phyloP scores from a whole-genome alignment of 2,113 vertebrate genomes.

The Vombatus ursinus region DNA sequence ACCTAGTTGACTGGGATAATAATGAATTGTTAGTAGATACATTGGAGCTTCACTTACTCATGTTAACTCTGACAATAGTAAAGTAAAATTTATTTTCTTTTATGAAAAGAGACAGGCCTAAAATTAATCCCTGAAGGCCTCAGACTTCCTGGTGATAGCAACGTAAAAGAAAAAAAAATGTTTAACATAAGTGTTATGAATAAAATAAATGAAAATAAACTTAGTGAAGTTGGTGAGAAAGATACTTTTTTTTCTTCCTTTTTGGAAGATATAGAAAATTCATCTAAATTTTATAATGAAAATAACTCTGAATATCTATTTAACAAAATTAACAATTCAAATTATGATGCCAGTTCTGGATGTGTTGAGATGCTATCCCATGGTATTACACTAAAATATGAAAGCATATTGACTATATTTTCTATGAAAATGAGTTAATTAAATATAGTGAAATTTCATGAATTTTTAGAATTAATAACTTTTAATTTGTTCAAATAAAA shows the following conservation, averaged over 20 bases:
- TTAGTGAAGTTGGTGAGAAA: conserved; percentile 59
- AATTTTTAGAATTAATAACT: background rate
- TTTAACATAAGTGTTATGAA: conserved; percentile 72
- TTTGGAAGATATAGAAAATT: background rate
- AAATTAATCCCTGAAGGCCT: conserved; percentile 77
- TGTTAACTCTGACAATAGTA: conserved; percentile 69
- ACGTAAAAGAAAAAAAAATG: conserved; percentile 59
- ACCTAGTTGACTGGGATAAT: conserved; percentile 79
- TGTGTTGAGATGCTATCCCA: conserved; percentile 44
- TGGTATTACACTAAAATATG: background rate
- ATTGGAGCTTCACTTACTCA: conserved; percentile 70
- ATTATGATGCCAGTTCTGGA: conserved; percentile 10
- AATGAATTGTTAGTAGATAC: conserved; percentile 74
- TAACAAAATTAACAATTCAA: background rate
- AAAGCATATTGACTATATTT: conserved; percentile 24
- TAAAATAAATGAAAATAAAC: conserved; percentile 69
- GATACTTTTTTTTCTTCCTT: conserved; percentile 32
- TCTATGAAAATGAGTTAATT: background rate
- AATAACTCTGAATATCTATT: conserved; percentile 45
- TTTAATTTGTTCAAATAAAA: background rate
- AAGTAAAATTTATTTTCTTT: conserved; percentile 77
- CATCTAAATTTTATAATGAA: conserved; percentile 41
- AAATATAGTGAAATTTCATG: background rate
- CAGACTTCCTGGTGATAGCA: conserved; percentile 73
- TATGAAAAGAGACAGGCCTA: conserved; percentile 70